Evolutionary conservation across 2,888 invertebrate genomes (phyloP), one percentile per base, ranked within the genome.

Genomic region (Ctenicera cuprea): DNA sequence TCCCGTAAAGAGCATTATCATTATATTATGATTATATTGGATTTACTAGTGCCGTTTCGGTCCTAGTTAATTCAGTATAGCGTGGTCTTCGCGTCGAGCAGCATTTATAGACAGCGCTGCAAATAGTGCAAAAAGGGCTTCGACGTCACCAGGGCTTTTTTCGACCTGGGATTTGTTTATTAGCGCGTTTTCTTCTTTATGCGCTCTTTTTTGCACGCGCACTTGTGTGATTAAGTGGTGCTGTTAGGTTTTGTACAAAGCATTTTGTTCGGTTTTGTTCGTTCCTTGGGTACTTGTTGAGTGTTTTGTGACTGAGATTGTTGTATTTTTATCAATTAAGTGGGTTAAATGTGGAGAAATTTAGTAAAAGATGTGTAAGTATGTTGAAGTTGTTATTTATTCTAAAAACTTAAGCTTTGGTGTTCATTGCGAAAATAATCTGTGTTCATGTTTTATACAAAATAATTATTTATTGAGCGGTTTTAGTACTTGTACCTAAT

Each of bases 21-120:
- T 87, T 86, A 86, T 86, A 87, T 87, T 87, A 87, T 87, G 86
- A 87, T 87, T 86, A 86, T 87, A 86, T 86, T 86, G 86, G 86
- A 86, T 87, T 87, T 86, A 82, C 81, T 85, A 82, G 84, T 84
- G 83, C 84, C 86, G 85, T 85, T 86, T 85, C 81, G 83, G 82
- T 76, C 78, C 76, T 79, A 79, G 80, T 81, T 83, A 83, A 85
- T 84, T 84, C 84, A 86, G 86, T 85, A 79, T 81, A 78, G 78
- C 81, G 79, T 77, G 81, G 84, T 80, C 84, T 80, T 83, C 82
- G 82, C 79, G 70, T 78, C 71, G 73, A 78, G 80, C 73, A 77
- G 65, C 77, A 78, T 71, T 74, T 30, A 18, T 45, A 38, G 59
- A 5, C n/a, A 78, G 77, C 79, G 5, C 22, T 33, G 59, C 26